These are phyloP conservation scores for Megaceryle maxima DNA, from an alignment of 2,113 vertebrate genomes.

Conservation along the genomic window DNA sequence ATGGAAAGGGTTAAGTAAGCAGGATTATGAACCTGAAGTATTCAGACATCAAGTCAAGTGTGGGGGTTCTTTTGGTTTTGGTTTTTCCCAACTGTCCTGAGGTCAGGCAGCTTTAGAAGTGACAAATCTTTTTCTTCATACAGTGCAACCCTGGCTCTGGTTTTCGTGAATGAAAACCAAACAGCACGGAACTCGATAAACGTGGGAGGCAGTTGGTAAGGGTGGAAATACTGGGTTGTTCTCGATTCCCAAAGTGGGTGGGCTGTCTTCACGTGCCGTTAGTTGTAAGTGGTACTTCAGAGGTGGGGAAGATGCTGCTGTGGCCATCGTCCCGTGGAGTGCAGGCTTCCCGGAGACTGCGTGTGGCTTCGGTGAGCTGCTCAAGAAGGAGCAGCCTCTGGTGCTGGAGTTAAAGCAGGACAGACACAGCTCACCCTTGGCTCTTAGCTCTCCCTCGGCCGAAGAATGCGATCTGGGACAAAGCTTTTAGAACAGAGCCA, in stretches of 20 bases:
- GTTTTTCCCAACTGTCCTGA: neutral
- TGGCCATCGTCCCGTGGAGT: rapidly evolving
- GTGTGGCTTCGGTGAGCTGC: neutral
- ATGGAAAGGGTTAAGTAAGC: neutral
- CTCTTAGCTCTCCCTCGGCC: neutral
- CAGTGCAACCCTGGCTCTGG: neutral
- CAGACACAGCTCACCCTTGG: neutral
- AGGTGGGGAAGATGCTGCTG: neutral
- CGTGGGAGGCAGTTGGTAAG: neutral
- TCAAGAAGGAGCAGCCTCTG: neutral
- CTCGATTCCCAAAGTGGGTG: neutral
- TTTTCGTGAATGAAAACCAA: neutral
- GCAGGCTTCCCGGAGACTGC: neutral
- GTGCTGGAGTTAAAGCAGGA: no score
- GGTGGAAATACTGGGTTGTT: neutral
- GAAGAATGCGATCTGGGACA: neutral
- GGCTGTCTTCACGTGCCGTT: neutral
- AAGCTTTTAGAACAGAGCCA: neutral
- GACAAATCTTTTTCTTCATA: neutral
- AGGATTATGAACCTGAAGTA: neutral
- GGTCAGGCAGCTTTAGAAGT: neutral
- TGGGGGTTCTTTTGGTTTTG: no score
- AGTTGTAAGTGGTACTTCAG: neutral
- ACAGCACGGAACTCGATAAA: neutral
- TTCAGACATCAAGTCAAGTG: neutral